phyloP scores from a whole-genome alignment of 2,113 vertebrate species.

The Fulmarus glacialis region DNA sequence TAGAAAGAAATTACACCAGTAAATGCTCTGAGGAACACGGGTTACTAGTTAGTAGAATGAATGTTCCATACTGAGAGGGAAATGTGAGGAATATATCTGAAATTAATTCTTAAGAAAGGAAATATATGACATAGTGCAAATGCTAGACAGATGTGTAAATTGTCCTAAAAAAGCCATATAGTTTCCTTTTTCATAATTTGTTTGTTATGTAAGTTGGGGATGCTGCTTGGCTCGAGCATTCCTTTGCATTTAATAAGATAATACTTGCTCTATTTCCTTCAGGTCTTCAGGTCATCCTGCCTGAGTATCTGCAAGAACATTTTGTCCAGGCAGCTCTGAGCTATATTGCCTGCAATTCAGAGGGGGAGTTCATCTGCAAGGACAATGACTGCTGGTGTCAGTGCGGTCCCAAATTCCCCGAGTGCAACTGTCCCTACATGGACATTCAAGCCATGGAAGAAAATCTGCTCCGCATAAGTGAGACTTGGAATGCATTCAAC shows the following conservation, averaged over 20 bases:
- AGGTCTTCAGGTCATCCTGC: slow-evolving; percentile 95
- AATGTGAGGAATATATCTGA: neutral
- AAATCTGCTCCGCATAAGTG: slow-evolving; percentile 88
- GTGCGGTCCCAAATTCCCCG: slow-evolving; percentile 89
- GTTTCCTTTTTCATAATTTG: neutral
- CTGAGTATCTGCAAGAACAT: slow-evolving; percentile 90
- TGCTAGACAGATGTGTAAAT: neutral
- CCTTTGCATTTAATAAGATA: neutral
- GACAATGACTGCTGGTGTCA: slow-evolving; percentile 96
- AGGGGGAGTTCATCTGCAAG: slow-evolving; percentile 93
- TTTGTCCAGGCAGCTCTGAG: slow-evolving; percentile 95
- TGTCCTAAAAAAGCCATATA: neutral
- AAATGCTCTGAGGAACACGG: neutral
- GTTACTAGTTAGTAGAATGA: neutral
- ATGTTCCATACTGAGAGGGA: neutral
- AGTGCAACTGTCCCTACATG: slow-evolving; percentile 97
- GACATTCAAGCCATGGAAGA: slow-evolving; percentile 98
- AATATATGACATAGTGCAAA: neutral
- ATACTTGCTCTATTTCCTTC: neutral
- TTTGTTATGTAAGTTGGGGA: rapidly evolving
- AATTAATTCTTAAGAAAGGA: neutral
- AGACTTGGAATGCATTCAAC: slow-evolving; percentile 89
- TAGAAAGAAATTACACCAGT: neutral
- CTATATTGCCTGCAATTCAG: slow-evolving; percentile 96
- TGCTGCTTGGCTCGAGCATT: neutral